Conservation (phyloP, 37 sponge, comb jelly and placozoan species). For the Beroe forskalii region DNA sequence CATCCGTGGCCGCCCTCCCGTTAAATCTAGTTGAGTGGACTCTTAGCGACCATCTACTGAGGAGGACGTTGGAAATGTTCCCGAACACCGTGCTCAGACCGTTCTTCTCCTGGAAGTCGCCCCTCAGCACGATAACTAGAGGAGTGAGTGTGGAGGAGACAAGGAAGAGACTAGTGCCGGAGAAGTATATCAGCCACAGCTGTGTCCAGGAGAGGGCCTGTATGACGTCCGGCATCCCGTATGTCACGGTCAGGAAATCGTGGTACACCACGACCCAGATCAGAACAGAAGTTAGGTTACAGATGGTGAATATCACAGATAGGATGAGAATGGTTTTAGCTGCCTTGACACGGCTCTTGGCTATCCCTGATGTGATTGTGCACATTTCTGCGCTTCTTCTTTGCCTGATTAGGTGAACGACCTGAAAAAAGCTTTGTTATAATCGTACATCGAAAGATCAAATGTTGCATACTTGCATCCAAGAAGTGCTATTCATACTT, state of each 20-base stretch:
- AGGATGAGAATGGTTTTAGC: neutral
- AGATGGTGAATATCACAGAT: neutral
- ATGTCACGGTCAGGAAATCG: neutral
- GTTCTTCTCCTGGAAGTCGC: too few species aligned
- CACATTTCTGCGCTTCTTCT: neutral
- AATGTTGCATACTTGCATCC: too few species aligned
- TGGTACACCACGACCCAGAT: neutral
- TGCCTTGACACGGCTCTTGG: neutral
- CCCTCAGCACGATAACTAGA: too few species aligned
- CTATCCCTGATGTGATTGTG: neutral
- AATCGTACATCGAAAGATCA: too few species aligned
- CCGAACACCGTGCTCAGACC: too few species aligned
- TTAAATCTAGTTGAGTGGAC: too few species aligned
- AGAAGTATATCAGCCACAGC: slow-evolving; percentile 13
- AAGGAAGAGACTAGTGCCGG: neutral
- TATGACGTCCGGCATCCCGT: too few species aligned
- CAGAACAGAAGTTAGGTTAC: neutral
- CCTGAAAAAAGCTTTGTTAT: too few species aligned
- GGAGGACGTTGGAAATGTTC: too few species aligned
- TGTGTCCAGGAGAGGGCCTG: neutral
- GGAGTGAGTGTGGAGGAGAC: neutral
- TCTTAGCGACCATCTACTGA: too few species aligned
- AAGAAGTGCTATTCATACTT: too few species aligned
- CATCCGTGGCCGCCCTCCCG: too few species aligned
- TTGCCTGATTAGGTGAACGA: neutral